Evolutionary conservation across 2,888 invertebrate genomes (phyloP), one percentile per base, ranked within the genome.

Genomic region (Deilephila porcellus): DNA sequence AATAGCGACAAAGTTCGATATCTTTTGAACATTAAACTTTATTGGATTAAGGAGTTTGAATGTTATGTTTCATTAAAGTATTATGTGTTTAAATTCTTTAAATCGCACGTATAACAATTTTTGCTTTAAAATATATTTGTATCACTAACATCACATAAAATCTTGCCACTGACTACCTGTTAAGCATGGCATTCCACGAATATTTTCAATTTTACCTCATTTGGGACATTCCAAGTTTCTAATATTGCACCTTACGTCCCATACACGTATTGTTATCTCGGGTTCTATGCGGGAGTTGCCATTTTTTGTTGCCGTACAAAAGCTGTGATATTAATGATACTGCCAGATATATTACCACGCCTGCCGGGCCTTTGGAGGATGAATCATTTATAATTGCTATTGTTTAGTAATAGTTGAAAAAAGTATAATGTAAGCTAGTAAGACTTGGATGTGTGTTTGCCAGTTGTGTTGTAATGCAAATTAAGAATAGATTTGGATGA

Each of bases 161-260:
- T 37, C 64, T 56, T 19, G 63, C n/a, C 56, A 34, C 6, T n/a
- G 71, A 45, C 81, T 86, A 86, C 86, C 85, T 86, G 86, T 79
- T 73, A 78, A 78, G 73, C 81, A 79, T 64, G 71, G 75, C 82
- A 86, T 86, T 86, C 86, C 81, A 76, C 73, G 78, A 79, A 85
- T 86, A 81, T 80, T 79, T 83, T 72, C 70, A 64, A 72, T 59
- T 72, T 59, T 72, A 59, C 37, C 64, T 59, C 34, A 64, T 56
- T 59, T 52, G 59, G 20, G 56, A 37, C 34, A 32, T 56, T 29
- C 37, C 17, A 45, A 20, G 32, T 52, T 67, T 20, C 20, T 52
- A 63, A 62, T 53, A 52, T 53, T 29, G 52, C 25, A 67, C 25
- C 63, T 67, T 32, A 56, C 8, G 32, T 56, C 19, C 20, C 8